These are phyloP conservation scores for Sminthopsis crassicaudata DNA, from an alignment of 2,113 vertebrate genomes.

Conservation along the genomic window DNA sequence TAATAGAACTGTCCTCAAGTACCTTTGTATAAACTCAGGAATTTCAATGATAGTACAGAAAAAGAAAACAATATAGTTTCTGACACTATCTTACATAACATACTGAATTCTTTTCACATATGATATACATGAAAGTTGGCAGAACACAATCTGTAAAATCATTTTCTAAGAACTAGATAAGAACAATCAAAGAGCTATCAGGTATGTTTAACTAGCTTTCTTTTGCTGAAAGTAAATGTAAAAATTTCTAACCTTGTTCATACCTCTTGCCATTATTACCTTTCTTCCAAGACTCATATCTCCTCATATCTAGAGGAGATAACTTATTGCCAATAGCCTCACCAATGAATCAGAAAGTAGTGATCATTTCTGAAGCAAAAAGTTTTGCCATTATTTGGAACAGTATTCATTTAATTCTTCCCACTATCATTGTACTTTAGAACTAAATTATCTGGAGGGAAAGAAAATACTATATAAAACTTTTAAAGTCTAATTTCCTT, in stretches of 20 bases:
- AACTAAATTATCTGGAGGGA: neutral
- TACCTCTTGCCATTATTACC: neutral
- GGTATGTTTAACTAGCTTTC: neutral
- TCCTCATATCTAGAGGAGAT: neutral
- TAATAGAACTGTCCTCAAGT: neutral
- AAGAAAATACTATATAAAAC: neutral
- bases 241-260: neutral
- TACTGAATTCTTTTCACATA: neutral
- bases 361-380: neutral
- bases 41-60: neutral
- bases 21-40: neutral
- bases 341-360: neutral
- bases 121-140: neutral
- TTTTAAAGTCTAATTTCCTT: neutral
- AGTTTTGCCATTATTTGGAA: neutral
- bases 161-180: neutral
- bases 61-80: neutral
- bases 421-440: neutral
- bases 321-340: neutral
- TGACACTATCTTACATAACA: neutral
- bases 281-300: neutral
- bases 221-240: neutral
- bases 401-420: neutral
- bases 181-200: neutral
- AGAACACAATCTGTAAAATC: neutral